phyloP scores from a whole-genome alignment of 2,113 vertebrate species.

The Oceanodroma tethys region DNA sequence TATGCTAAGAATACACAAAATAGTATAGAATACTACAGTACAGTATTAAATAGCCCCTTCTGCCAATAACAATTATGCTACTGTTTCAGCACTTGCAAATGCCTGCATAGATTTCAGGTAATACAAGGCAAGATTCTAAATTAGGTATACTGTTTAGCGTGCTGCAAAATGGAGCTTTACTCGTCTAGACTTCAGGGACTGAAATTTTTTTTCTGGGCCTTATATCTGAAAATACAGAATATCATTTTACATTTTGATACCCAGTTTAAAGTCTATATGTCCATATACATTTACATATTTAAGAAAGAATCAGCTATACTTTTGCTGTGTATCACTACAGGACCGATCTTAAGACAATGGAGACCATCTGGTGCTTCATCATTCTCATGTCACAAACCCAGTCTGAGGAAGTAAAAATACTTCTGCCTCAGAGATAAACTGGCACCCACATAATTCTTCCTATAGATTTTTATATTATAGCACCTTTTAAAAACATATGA shows the following conservation, averaged over 20 bases:
- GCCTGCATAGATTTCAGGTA: not conserved
- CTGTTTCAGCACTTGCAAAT: not conserved
- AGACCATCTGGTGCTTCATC: not conserved
- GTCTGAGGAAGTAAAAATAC: not conserved
- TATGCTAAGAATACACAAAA: not conserved
- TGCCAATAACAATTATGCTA: not conserved
- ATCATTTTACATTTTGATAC: not conserved
- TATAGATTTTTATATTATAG: not conserved
- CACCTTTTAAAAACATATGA: not conserved
- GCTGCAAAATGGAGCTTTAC: not conserved
- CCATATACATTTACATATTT: not conserved
- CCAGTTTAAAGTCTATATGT: not conserved
- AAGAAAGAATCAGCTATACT: not conserved
- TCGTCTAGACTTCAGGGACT: not conserved
- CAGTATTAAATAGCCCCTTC: not conserved
- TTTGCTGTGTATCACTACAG: not conserved
- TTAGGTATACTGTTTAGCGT: not conserved
- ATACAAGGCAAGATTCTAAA: not conserved
- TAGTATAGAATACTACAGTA: not conserved
- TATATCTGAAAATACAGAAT: not conserved
- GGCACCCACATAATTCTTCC: not conserved
- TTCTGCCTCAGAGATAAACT: not conserved
- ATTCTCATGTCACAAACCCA: not conserved
- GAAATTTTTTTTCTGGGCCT: not conserved
- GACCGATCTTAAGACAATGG: not conserved